These are phyloP conservation scores for Pipistrellus kuhlii DNA, from an alignment of 2,797 vertebrate species.

Conservation along the genomic window DNA sequence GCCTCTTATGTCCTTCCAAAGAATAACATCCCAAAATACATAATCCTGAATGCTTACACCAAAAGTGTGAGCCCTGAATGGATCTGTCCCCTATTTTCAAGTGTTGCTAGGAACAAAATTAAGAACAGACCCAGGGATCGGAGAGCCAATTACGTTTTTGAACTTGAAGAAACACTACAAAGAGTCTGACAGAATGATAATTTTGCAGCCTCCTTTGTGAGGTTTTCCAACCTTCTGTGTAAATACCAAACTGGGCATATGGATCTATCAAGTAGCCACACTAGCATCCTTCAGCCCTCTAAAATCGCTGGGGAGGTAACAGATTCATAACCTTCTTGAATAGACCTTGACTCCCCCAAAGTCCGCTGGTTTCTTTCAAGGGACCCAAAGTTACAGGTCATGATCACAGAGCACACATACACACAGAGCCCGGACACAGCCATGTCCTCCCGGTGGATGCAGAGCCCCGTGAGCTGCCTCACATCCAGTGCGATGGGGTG, in stretches of 20 bases:
- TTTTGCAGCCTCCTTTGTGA: background rate
- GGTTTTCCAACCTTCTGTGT: background rate
- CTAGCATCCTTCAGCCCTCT: background rate
- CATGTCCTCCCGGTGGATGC: background rate
- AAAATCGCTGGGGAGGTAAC: background rate
- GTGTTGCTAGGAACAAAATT: background rate
- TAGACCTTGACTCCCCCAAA: background rate
- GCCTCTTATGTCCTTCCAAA: background rate
- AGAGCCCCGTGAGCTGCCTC: background rate
- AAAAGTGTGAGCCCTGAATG: background rate
- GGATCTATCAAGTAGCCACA: fast-evolving
- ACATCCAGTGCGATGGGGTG: too few relatives aligned
- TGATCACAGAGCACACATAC: background rate
- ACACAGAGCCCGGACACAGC: background rate
- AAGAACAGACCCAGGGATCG: constrained; percentile 7
- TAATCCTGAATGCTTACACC: background rate
- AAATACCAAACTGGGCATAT: background rate
- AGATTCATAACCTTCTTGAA: background rate
- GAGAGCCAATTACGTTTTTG: background rate
- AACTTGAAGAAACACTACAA: background rate
- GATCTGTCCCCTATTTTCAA: background rate
- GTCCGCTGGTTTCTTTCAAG: background rate
- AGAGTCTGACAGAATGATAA: background rate
- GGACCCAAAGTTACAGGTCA: background rate
- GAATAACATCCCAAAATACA: background rate